phyloP scores from a whole-genome alignment of 2,888 invertebrate genomes.

The Eristalinus aeneus region DNA sequence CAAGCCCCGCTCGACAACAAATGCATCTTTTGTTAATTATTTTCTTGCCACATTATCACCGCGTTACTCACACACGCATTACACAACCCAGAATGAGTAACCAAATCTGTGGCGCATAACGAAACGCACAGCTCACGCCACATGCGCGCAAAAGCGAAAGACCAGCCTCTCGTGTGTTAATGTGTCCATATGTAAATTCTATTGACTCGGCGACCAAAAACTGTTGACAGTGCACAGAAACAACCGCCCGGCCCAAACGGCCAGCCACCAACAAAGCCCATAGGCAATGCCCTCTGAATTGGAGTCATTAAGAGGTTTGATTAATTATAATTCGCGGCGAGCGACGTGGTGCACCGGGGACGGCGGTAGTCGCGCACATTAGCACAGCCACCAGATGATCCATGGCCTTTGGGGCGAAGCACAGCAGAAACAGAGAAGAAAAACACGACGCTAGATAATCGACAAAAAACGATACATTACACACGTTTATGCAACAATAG shows the following conservation, averaged over 20 bases:
- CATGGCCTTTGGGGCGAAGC: slow-evolving; percentile 43
- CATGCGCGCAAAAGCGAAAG: slow-evolving; percentile 27
- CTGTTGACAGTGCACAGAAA: slow-evolving; percentile 25
- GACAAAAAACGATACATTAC: slow-evolving; percentile 16
- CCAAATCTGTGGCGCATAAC: background rate
- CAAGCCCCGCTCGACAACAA: background rate
- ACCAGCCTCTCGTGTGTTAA: slow-evolving; percentile 47
- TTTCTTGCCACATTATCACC: background rate
- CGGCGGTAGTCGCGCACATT: slow-evolving; percentile 1
- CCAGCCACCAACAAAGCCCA: background rate
- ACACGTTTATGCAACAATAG: slow-evolving; percentile 58
- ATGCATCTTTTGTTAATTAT: background rate
- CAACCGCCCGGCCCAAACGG: background rate
- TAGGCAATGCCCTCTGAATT: slow-evolving; percentile 50
- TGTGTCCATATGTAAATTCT: slow-evolving; percentile 56
- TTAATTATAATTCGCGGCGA: slow-evolving; percentile 55
- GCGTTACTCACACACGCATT: background rate
- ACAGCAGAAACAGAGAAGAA: slow-evolving; percentile 18
- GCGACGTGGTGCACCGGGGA: background rate
- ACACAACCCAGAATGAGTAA: background rate
- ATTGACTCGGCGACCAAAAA: slow-evolving; percentile 60
- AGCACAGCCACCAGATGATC: slow-evolving; percentile 26
- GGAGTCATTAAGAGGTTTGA: slow-evolving; percentile 62
- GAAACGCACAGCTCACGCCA: background rate
- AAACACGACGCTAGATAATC: slow-evolving; percentile 5